phyloP scores from a whole-genome alignment of 1,140 invertebrate species.

The Cydia amplana region DNA sequence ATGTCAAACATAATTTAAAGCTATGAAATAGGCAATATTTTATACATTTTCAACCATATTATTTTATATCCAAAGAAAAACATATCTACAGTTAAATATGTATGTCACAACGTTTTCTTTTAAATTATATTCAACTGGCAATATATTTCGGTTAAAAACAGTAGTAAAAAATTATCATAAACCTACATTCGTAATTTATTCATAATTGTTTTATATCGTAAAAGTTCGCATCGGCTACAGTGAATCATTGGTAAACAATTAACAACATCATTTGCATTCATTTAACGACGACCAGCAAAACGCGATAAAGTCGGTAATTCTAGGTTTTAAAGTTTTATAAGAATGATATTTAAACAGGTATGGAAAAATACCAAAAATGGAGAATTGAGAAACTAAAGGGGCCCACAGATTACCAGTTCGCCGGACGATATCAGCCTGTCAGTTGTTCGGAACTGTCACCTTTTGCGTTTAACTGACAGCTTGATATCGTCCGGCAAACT shows the following conservation, averaged over 20 bases:
- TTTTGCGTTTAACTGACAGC: too few species aligned
- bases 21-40: too few species aligned
- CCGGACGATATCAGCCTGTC: too few species aligned
- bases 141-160: neutral
- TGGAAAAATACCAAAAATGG: neutral
- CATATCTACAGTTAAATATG: too few species aligned
- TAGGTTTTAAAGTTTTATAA: constrained; percentile 1
- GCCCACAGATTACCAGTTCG: too few species aligned
- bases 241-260: constrained; percentile 28
- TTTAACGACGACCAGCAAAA: neutral
- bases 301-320: neutral
- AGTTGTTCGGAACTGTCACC: too few species aligned
- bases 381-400: too few species aligned
- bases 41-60: too few species aligned
- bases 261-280: constrained; percentile 36
- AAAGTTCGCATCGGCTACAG: neutral
- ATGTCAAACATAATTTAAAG: too few species aligned
- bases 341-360: neutral
- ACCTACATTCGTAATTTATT: constrained; percentile 5
- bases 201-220: neutral
- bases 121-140: neutral
- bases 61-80: too few species aligned
- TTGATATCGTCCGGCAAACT: too few species aligned
- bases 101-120: neutral
- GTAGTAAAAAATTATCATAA: neutral